Base-by-base conservation (phyloP, 2,888 invertebrate species). In the Sinodicranocentrus sp. region DNA sequence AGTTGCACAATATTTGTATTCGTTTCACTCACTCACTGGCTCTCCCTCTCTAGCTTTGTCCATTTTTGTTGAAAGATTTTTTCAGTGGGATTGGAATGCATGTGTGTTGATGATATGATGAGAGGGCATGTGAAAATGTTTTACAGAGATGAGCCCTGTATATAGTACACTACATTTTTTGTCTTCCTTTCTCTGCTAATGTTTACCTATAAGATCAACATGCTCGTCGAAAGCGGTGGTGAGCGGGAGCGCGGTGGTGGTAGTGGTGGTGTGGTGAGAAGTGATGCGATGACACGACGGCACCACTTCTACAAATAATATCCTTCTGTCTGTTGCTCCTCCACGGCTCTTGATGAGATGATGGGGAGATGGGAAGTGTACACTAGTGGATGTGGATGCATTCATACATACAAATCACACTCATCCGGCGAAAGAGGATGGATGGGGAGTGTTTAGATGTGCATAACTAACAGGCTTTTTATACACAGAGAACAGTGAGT, bases 241-340 rank as follows among this genome's bases (percentile, higher is more conserved):
- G n/a, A n/a, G n/a, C n/a, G n/a, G n/a, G 33, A 33, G 33, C n/a
- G 33, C 33, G 5, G 33, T 33, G 3, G 33, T 10, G 33, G 33
- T 10, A 33, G 33, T 33, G 33, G 70, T 52, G 15, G 57, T 52
- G 71, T 63, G 70, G 79, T 73, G 82, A 82, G 75, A 80, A 80
- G 72, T 80, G 80, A 80, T 72, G 80, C 70, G 78, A 78, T 78
- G 80, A 80, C 80, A 80, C 67, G 80, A 80, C 80, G 80, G 79
- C 72, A 72, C 79, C 72, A 72, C 68, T 71, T 79, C 63, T 72
- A 63, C 65, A 78, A 78, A 78, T 78, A 78, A 78, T 78, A 78
- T 71, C 61, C 48, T 61, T 70, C 71, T 77, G 33, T 33, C 33
- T 33, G 33, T 33, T 17, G 43, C 39, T 63, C 19, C 61, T 57